A percentile compares a stretch with the other conserved stretches of the same genome.
These are phyloP conservation scores for Melanotaenia maccullochi DNA, from an alignment of 2,797 vertebrate species.

Conservation along the genomic window DNA sequence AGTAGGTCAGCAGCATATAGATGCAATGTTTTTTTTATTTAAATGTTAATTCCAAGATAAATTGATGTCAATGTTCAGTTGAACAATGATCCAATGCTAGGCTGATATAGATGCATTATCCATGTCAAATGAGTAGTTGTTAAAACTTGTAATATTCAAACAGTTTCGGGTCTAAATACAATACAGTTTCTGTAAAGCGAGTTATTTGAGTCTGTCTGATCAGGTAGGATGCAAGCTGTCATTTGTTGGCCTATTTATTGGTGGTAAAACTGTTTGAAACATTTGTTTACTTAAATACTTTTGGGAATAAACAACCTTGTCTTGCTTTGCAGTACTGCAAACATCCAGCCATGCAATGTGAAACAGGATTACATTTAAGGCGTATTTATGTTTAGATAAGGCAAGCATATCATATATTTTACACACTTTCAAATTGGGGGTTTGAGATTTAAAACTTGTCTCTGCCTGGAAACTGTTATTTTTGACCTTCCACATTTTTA, in stretches of 20 bases:
- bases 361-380: constrained; percentile 26
- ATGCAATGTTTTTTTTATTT: no score
- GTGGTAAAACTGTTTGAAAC: background rate
- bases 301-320: background rate
- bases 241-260: background rate
- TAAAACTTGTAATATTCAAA: no score
- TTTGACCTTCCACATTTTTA: background rate
- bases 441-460: background rate
- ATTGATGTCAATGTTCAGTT: no score
- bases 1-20: no score
- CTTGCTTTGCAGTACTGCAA: background rate
- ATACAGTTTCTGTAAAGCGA: background rate
- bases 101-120: no score
- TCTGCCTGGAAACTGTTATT: constrained; percentile 1
- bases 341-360: background rate
- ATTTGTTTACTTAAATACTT: background rate
- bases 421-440: background rate
- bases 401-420: background rate
- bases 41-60: no score
- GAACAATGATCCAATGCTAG: no score
- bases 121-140: no score
- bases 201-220: no score
- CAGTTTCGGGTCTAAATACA: no score
- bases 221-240: background rate
- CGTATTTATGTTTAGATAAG: background rate